A percentile compares a stretch with the other conserved stretches of the same genome.
These are phyloP conservation scores for Brachylomia viminalis DNA, from an alignment of 2,888 invertebrate species.

Conservation along the genomic window DNA sequence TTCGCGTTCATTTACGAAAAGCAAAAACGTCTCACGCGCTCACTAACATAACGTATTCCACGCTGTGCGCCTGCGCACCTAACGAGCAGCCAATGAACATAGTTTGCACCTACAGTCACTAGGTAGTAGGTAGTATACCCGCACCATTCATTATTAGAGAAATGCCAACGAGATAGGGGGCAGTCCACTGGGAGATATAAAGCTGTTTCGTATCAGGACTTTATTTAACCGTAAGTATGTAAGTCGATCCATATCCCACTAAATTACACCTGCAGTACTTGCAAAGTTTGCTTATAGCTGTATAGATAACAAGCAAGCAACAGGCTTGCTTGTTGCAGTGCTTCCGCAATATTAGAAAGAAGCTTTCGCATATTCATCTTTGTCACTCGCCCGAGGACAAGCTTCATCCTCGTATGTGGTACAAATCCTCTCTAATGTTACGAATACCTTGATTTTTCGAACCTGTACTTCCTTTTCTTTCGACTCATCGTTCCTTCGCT, in stretches of 20 bases:
- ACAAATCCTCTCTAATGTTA: neutral
- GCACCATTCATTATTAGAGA: conserved; percentile 45
- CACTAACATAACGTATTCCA: conserved; percentile 60
- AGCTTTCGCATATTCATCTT: neutral
- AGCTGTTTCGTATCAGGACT: neutral
- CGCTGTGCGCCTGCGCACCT: conserved; percentile 48
- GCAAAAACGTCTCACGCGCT: conserved; percentile 61
- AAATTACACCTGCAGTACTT: neutral
- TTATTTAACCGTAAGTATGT: neutral
- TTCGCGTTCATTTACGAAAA: conserved; percentile 45
- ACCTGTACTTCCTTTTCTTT: neutral
- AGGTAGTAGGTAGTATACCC: conserved; percentile 4
- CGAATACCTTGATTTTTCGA: neutral
- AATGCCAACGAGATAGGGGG: neutral
- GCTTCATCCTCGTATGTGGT: neutral
- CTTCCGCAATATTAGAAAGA: too few relatives aligned
- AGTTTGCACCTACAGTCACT: conserved; percentile 49
- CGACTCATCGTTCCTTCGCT: neutral
- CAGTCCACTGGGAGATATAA: conserved; percentile 18
- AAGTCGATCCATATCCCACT: neutral
- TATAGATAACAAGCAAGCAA: too few relatives aligned
- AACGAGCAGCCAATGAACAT: conserved; percentile 57
- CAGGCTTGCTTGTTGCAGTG: neutral
- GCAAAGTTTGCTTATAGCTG: neutral
- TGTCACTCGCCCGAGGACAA: neutral